Evolutionary conservation across 2,888 invertebrate species (phyloP), one percentile per base, ranked within the genome.

Genomic region (Ormyrus thymus): DNA sequence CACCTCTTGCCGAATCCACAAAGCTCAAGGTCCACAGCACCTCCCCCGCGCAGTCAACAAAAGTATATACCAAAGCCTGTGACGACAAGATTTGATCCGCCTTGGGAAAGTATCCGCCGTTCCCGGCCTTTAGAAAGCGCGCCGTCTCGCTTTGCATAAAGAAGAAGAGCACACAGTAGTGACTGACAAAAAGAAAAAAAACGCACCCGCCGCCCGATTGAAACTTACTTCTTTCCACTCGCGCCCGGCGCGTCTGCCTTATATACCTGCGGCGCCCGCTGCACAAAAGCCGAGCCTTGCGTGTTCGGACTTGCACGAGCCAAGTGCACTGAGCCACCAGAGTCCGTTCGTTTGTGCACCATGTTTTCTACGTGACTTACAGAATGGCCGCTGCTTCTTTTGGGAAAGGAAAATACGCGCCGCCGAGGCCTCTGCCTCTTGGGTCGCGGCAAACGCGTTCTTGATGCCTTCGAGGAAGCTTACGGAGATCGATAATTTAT

Each of bases 221-320:
- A 29, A 29, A 11, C 2, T 50, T 56, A 29, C 48, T 66, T 72
- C 66, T 77, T 55, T 65, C 53, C 77, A 15, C 72, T 53, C 48
- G 51, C 58, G 51, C 3, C 46, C 10, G 59, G 15, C 61, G 59
- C 56, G 51, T 46, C 59, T 78, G 70, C 78, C 75, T n/a, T 75
- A 29, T 29, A 29, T 29, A 29, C 29, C 29, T 29, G 29, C 29
- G 29, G 79, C 53, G 10, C 13, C 10, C 15, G 59, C 15, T 45
- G 73, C 56, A 76, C 72, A 79, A 79, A 74, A 75, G 65, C 9
- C 46, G 15, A 62, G 13, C 77, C 65, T 64, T 76, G 72, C 79
- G 79, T 72, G 79, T 76, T 76, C 72, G 56, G 58, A 79, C 79
- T 76, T 76, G 79, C 76, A 58, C 76, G 51, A 53, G 53, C 51